Conservation (phyloP, 2,888 invertebrate genomes). For the Eledona agricola region DNA sequence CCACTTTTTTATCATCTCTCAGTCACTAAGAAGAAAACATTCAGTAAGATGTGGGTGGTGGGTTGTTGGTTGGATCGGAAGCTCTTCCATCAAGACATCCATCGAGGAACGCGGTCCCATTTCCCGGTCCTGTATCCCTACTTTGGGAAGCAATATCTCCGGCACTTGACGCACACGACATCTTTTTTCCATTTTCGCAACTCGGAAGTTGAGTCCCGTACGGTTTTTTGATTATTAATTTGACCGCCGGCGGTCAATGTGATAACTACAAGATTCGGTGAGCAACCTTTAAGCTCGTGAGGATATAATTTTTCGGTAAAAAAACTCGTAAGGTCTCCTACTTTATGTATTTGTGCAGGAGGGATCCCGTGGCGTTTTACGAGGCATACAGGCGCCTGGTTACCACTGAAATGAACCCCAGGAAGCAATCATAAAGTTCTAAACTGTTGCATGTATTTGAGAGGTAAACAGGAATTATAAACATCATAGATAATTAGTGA, state of each 20-base stretch:
- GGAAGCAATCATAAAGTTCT: slow-evolving; percentile 39
- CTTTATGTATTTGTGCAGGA: slow-evolving; percentile 36
- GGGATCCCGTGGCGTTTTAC: slow-evolving; percentile 34
- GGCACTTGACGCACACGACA: slow-evolving; percentile 37
- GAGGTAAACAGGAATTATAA: slow-evolving; percentile 38
- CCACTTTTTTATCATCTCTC: slow-evolving; percentile 44
- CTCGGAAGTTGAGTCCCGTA: slow-evolving; percentile 5
- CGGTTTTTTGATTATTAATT: slow-evolving; percentile 13
- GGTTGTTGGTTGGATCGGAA: slow-evolving; percentile 35
- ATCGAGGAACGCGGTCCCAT: slow-evolving; percentile 34
- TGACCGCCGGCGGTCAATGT: too few species aligned
- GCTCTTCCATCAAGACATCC: slow-evolving; percentile 35
- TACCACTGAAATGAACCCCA: slow-evolving; percentile 30
- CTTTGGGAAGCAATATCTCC: slow-evolving; percentile 35
- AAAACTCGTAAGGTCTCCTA: slow-evolving; percentile 31
- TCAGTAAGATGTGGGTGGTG: slow-evolving; percentile 35
- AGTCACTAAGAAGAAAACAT: slow-evolving; percentile 45
- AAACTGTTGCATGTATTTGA: slow-evolving; percentile 40
- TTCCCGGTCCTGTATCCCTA: slow-evolving; percentile 31
- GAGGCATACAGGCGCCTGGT: slow-evolving; percentile 34
- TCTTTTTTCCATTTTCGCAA: slow-evolving; percentile 36
- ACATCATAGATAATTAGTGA: slow-evolving; percentile 36
- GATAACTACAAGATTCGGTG: too few species aligned
- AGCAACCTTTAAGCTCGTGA: too few species aligned
- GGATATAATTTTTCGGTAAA: slow-evolving; percentile 26